Conservation (phyloP, 2,888 invertebrate species). For the Julus scanicus region DNA sequence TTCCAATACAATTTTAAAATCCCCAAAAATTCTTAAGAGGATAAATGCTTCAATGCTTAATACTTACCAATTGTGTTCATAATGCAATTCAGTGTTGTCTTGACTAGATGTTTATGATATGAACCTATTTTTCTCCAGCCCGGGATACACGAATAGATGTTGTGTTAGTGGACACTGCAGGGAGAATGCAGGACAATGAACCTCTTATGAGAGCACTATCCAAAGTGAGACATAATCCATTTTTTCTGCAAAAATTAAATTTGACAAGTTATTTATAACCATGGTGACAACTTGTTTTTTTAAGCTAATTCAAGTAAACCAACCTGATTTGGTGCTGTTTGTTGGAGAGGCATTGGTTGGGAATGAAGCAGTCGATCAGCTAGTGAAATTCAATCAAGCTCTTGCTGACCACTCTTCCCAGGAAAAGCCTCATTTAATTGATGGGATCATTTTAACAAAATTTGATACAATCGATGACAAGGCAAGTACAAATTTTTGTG, state of each 20-base stretch:
- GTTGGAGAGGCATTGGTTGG: constrained; percentile 99
- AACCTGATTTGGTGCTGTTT: constrained; percentile 98
- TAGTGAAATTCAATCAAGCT: constrained; percentile 98
- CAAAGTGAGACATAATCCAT: constrained; percentile 71
- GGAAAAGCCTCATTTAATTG: constrained; percentile 88
- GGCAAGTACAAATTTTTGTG: constrained; percentile 66
- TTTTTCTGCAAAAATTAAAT: too few species aligned
- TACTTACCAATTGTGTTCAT: too few species aligned
- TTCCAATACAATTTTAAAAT: too few species aligned
- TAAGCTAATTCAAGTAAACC: constrained; percentile 92
- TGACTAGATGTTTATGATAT: not conserved
- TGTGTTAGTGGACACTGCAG: constrained; percentile 98
- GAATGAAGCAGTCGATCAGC: constrained; percentile 99
- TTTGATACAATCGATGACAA: constrained; percentile 99
- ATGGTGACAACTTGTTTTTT: constrained; percentile 45
- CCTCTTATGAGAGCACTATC: constrained; percentile 98
- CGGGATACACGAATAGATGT: constrained; percentile 85
- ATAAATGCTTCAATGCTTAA: too few species aligned
- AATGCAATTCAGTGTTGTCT: too few species aligned
- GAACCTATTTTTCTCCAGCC: constrained; percentile 67
- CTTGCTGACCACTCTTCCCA: constrained; percentile 89
- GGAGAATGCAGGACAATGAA: constrained; percentile 99
- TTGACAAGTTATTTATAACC: too few species aligned
- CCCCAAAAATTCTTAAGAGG: too few species aligned
- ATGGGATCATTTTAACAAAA: constrained; percentile 98